These are phyloP conservation scores for Eriocheir sinensis DNA, from an alignment of 1,140 invertebrate genomes.

Conservation along the genomic window DNA sequence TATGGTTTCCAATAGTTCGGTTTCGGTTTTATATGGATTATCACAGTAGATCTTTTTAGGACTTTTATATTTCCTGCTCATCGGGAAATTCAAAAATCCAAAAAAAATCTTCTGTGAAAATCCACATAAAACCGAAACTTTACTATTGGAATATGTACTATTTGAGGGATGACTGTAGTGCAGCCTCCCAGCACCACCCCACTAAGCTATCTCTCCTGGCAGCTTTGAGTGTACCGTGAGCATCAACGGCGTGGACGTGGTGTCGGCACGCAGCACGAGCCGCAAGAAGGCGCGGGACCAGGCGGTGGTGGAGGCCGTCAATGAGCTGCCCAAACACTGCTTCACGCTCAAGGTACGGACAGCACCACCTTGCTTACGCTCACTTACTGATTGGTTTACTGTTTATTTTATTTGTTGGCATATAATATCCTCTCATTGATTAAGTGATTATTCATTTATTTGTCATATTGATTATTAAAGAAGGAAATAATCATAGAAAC, in stretches of 20 bases:
- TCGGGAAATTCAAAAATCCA: too few species aligned
- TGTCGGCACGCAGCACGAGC: not conserved
- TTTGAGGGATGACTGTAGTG: too few species aligned
- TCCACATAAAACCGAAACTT: too few species aligned
- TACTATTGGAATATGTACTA: too few species aligned
- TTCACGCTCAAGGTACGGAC: slow-evolving; percentile 56
- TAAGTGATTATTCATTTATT: not conserved
- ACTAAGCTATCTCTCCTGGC: too few species aligned
- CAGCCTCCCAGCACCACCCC: too few species aligned
- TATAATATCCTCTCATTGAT: not conserved
- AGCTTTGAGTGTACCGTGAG: slow-evolving; percentile 20
- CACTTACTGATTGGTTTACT: not conserved
- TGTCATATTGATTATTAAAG: too few species aligned
- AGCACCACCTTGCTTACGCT: not conserved
- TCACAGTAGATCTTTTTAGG: too few species aligned
- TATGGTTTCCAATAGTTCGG: too few species aligned
- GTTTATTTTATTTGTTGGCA: not conserved
- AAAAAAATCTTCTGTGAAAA: too few species aligned
- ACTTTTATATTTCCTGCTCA: too few species aligned
- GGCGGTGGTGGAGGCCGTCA: slow-evolving; percentile 44
- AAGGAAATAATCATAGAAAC: not conserved
- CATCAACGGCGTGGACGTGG: slow-evolving; percentile 52
- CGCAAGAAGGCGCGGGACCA: slow-evolving; percentile 49
- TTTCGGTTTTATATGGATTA: too few species aligned
- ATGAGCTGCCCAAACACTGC: slow-evolving; percentile 42